Evolutionary conservation across 2,797 vertebrate species (phyloP), one percentile per base, ranked within the genome.

Genomic region (Artibeus jamaicensis): DNA sequence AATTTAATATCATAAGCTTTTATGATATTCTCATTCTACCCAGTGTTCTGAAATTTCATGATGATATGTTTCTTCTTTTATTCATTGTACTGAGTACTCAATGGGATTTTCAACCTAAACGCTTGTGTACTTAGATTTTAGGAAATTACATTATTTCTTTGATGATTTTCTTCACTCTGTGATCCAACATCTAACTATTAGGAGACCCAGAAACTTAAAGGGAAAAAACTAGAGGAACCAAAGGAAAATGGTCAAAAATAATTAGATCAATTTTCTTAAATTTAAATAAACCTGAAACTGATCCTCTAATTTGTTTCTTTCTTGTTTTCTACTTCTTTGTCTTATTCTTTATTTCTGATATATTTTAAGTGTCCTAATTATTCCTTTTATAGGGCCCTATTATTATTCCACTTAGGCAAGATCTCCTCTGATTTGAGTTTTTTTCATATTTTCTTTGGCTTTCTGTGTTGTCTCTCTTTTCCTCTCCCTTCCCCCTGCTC

Each of bases 11-110:
- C 15, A 22, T 16, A 94, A 86, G 48, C 14, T 88, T 94, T 71
- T 67, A 73, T 24, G 48, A 59, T 81, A 86, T 67, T 86, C 67
- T 81, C 44, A 65, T 86, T 81, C 16, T 42, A 67, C 16, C 21
- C 57, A 93, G 71, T 44, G 26, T 94, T 79, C 85, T 94, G 37
- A 87, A 78, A 77, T 87, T 93, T 83, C 73, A 88, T 62, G 37
- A 59, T 46, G n/a, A 59, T 42, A 19, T 86, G 16, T 39, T 74
- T 79, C 26, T 85, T 70, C 79, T 67, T 34, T 70, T 15, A 78
- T 48, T 88, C 44, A 71, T 70, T 87, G 53, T 86, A 71, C 22
- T 70, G n/a, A 86, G 5, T 9, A 39, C 24, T 46, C 90, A 19
- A 89, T 48, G 22, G 16, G 37, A 21, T 39, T 88, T 85, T 74